Percentiles rank a stretch among this genome's conserved stretches.
These are phyloP conservation scores for Ochotona princeps DNA, from an alignment of 2,113 vertebrate species.

Conservation along the genomic window DNA sequence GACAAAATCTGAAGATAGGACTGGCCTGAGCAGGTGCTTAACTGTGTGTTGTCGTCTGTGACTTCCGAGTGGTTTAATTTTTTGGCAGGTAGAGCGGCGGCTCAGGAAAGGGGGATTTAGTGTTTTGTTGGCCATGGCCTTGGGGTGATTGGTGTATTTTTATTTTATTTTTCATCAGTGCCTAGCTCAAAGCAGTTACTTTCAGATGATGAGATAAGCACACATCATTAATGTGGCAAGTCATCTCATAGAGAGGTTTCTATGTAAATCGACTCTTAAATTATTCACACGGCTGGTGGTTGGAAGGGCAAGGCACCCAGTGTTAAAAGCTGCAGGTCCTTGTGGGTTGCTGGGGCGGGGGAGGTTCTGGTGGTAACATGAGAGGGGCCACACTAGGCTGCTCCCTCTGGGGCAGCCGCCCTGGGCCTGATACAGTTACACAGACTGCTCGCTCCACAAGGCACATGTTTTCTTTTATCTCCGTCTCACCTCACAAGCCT, in stretches of 20 bases:
- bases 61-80: conserved; percentile 26
- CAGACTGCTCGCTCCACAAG: background rate
- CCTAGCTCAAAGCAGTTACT: conserved; percentile 15
- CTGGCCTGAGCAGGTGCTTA: background rate
- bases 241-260: conserved; percentile 69
- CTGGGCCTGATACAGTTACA: background rate
- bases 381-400: conserved; percentile 79
- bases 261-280: conserved; percentile 85
- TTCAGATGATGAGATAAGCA: conserved; percentile 46
- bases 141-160: background rate
- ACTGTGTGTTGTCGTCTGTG: background rate
- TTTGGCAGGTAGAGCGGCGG: background rate
- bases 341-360: conserved; percentile 65
- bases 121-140: background rate
- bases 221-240: conserved; percentile 26
- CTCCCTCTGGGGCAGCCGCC: conserved; percentile 5
- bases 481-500: background rate
- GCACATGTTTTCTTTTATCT: fast-evolving
- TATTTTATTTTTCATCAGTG: background rate
- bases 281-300: conserved; percentile 89
- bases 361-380: conserved; percentile 84
- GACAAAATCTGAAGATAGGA: background rate
- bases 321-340: conserved; percentile 84
- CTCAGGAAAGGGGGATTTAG: background rate
- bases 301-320: conserved; percentile 81